These are phyloP conservation scores for Pocillopora damicornis DNA, from an alignment of 64 coral and sea anemone species.

Conservation along the genomic window DNA sequence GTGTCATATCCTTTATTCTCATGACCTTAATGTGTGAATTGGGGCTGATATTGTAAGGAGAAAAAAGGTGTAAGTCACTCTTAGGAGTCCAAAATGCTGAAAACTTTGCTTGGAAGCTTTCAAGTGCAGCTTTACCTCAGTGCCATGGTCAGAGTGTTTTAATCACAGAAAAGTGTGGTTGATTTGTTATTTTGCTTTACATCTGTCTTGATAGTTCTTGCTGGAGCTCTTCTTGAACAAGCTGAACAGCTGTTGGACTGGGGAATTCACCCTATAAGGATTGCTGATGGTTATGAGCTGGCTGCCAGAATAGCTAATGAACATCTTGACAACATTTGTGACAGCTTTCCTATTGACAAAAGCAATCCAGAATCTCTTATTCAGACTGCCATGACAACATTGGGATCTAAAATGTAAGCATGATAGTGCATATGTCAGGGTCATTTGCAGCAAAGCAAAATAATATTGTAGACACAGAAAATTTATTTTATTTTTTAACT, in stretches of 20 bases:
- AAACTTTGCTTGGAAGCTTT: too few relatives aligned
- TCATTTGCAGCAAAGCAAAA: background rate
- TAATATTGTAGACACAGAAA: too few relatives aligned
- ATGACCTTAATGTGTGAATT: too few relatives aligned
- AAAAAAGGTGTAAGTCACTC: too few relatives aligned
- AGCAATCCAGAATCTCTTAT: constrained; percentile 74
- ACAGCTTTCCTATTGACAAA: constrained; percentile 86
- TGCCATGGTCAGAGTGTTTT: too few relatives aligned
- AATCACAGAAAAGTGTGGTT: background rate
- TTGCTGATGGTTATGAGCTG: constrained; percentile 96
- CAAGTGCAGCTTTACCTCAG: too few relatives aligned
- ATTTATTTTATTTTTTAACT: too few relatives aligned
- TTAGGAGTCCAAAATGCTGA: too few relatives aligned
- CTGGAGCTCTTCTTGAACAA: constrained; percentile 93
- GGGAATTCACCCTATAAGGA: constrained; percentile 96
- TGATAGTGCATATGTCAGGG: background rate
- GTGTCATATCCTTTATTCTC: too few relatives aligned
- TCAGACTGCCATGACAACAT: constrained; percentile 95
- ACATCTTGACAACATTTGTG: constrained; percentile 90
- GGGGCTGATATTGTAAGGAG: too few relatives aligned
- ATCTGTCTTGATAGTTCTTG: constrained; percentile 64
- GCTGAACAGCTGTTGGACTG: constrained; percentile 97
- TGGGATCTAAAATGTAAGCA: constrained; percentile 98
- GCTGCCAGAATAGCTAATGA: constrained; percentile 91
- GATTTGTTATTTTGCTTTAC: background rate